These are phyloP conservation scores for Apodemia hepburni DNA, from an alignment of 2,888 invertebrate species.

Conservation along the genomic window DNA sequence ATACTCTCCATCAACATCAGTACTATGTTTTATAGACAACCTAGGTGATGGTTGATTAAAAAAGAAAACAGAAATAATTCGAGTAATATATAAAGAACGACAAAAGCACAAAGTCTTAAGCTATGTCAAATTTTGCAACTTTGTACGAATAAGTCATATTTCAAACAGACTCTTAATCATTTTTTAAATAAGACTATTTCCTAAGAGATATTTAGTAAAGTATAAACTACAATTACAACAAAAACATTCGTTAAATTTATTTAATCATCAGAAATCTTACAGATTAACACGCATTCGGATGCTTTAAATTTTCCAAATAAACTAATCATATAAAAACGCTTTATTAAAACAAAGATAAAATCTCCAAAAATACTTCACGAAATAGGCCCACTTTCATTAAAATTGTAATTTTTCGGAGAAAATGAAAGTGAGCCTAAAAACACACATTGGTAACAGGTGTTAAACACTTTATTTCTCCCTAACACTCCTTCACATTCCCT, in stretches of 20 bases:
- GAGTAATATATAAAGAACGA: no score
- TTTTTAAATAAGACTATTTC: constrained; percentile 19
- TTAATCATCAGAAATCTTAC: constrained; percentile 26
- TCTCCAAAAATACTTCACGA: constrained; percentile 46
- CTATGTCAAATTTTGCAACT: no score
- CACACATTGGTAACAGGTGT: constrained; percentile 45
- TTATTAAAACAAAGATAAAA: constrained; percentile 51
- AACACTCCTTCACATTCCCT: constrained; percentile 60
- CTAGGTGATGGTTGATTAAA: no score
- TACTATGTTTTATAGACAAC: no score
- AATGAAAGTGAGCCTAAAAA: constrained; percentile 19
- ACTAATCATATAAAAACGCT: constrained; percentile 14
- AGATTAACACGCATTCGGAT: constrained; percentile 29
- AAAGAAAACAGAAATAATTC: no score
- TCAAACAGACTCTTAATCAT: no score
- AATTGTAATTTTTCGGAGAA: neutral
- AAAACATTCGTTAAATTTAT: constrained; percentile 18
- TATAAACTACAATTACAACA: constrained; percentile 48
- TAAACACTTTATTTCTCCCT: constrained; percentile 39
- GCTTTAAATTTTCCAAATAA: constrained; percentile 18
- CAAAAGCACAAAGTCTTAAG: no score
- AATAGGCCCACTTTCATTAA: constrained; percentile 34
- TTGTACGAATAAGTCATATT: no score
- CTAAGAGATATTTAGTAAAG: constrained; percentile 23
- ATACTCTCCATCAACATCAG: no score